phyloP scores from a whole-genome alignment of 2,113 vertebrate genomes.

The Vulpes vulpes region DNA sequence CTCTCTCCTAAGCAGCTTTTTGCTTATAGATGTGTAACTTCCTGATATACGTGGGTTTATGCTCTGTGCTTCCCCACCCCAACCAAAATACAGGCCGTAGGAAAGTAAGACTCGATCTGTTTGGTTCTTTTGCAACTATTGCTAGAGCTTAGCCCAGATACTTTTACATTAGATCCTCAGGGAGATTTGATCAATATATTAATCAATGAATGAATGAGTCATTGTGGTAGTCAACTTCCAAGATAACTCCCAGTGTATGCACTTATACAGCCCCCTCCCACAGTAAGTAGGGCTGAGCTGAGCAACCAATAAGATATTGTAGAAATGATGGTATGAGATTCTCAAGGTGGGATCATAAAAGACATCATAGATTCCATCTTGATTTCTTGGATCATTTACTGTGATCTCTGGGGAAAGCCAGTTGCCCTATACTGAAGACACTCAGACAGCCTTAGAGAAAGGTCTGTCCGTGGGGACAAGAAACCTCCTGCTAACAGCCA shows the following conservation, averaged over 20 bases:
- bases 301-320: background rate
- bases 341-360: background rate
- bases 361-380: background rate
- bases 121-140: background rate
- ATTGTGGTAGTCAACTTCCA: background rate
- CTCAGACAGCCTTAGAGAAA: background rate
- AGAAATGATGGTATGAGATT: background rate
- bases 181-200: background rate
- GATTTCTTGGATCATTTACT: background rate
- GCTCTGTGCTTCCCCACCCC: background rate
- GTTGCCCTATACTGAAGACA: background rate
- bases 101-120: background rate
- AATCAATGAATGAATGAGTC: background rate
- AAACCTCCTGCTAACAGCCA: background rate
- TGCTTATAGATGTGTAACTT: background rate
- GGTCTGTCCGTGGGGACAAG: background rate
- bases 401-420: background rate
- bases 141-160: background rate
- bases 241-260: background rate
- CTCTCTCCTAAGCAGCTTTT: background rate
- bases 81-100: background rate
- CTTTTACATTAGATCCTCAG: background rate
- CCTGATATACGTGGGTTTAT: background rate
- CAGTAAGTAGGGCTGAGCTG: background rate
- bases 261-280: background rate